Percentiles rank a stretch among this genome's conserved stretches.
Evolutionary conservation across 2,113 vertebrate genomes (phyloP).

Genomic region (Toxostoma redivivum): DNA sequence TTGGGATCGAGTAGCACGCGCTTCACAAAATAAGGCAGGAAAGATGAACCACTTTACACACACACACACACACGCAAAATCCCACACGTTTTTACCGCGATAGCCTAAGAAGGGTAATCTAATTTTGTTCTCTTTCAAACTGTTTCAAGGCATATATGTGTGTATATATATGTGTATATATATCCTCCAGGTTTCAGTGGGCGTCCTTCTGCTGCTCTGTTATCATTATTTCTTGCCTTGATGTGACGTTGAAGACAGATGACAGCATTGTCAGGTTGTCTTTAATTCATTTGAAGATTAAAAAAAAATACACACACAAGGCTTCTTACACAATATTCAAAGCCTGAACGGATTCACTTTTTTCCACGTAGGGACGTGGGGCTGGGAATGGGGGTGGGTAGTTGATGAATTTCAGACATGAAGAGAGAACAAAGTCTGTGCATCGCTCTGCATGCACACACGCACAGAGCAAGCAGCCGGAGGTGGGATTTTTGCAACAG

Average conservation of each 20-base stretch:
- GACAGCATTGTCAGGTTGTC: conserved; percentile 72
- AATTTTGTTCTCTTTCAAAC: conserved; percentile 51
- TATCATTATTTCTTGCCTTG: conserved; percentile 69
- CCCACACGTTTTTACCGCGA: neutral
- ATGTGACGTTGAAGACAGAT: conserved; percentile 72
- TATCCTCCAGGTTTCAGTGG: conserved; percentile 63
- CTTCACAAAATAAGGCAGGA: neutral
- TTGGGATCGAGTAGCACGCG: neutral
- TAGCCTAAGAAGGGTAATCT: conserved; percentile 8
- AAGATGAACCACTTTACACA: neutral
- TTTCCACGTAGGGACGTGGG: neutral
- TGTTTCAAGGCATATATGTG: conserved; percentile 13
- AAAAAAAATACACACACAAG: conserved; percentile 6
- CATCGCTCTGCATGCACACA: neutral
- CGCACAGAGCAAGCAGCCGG: neutral
- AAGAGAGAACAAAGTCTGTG: conserved; percentile 36
- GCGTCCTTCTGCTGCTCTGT: conserved; percentile 67
- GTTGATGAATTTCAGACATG: conserved; percentile 45
- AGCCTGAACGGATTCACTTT: conserved; percentile 32
- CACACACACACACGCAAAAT: neutral
- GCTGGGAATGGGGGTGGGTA: neutral
- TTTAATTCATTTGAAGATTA: conserved; percentile 66
- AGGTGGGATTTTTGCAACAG: conserved; percentile 1
- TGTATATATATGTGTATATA: neutral
- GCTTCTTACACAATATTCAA: conserved; percentile 45